Evolutionary conservation across 2,113 vertebrate genomes (phyloP), one percentile per base, ranked within the genome.

Genomic region (Mirza zaza): DNA sequence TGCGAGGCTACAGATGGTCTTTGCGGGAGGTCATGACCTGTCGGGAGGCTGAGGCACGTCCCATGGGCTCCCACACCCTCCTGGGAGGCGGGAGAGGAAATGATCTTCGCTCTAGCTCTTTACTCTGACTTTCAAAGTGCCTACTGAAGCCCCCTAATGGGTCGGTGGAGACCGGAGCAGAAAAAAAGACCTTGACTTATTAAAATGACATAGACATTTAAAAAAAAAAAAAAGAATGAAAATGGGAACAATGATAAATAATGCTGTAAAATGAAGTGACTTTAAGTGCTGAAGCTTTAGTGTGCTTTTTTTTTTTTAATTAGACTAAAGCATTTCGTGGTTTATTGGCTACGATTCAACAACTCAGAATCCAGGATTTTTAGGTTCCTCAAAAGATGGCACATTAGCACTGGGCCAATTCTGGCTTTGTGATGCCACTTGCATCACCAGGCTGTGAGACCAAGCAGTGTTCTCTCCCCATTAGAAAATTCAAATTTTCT

Each of bases 381-480:
- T 10, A 45, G 21, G 14, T 32, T 76, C 42, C 68, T 39, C 29
- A 20, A 34, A 79, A 42, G 34, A 48, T 1, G 52, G 87, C 39
- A 6, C 34, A 55, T 61, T 14, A 5, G 71, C 34, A 27, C 29
- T 29, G 20, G 68, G 59, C 25, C 42, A 20, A 21, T 20, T 5
- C 15, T 81, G 36, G 57, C 14, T 25, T 55, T 23, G 2, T 0
- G 32, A 48, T 25, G 59, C 34, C 12, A 9, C 59, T 1, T 52
- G 14, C 13, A 32, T 6, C 5, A 12, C 59, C 8, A 29, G 45
- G 20, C 14, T 20, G 50, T 20, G 81, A 89, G 34, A 50, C 13
- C 1, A 8, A 20, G 32, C 50, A 8, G 25, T 1, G 18, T 29
- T 39, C 29, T 8, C 7, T 29, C 79, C 21, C 7, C 4, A 1